Evolutionary conservation across 2,113 vertebrate genomes (phyloP).

Genomic region (Sturnus vulgaris): DNA sequence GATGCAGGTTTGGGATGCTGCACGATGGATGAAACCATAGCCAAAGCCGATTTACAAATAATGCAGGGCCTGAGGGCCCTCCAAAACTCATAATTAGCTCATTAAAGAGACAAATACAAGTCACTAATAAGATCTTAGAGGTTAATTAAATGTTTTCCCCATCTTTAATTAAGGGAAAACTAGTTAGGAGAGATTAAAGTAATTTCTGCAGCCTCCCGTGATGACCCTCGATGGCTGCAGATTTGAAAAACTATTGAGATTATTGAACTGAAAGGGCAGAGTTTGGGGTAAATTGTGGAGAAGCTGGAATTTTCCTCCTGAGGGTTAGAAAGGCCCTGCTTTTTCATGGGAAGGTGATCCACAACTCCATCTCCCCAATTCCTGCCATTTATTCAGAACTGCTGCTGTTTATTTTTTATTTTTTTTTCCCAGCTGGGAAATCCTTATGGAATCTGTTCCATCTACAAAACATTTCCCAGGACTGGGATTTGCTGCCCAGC

Average conservation of each 20-base stretch:
- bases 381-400: not conserved
- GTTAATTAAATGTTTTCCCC: conserved; percentile 54
- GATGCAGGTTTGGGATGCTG: not conserved
- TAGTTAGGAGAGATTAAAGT: not conserved
- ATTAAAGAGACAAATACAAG: conserved; percentile 42
- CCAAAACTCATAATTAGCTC: conserved; percentile 44
- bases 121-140: conserved; percentile 53
- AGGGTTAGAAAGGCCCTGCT: not conserved
- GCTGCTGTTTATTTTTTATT: not conserved
- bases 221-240: not conserved
- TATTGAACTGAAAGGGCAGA: not conserved
- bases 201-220: conserved; percentile 7
- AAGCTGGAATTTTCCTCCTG: not conserved
- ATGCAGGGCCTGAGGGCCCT: not conserved
- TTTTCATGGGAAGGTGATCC: not conserved
- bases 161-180: conserved; percentile 50
- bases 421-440: not conserved
- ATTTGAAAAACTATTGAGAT: not conserved
- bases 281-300: not conserved
- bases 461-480: not conserved
- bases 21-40: not conserved
- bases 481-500: not conserved
- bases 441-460: not conserved
- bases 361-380: not conserved
- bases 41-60: conserved; percentile 13